Evolutionary conservation across 2,797 vertebrate species (phyloP).

Genomic region (Lemur catta): DNA sequence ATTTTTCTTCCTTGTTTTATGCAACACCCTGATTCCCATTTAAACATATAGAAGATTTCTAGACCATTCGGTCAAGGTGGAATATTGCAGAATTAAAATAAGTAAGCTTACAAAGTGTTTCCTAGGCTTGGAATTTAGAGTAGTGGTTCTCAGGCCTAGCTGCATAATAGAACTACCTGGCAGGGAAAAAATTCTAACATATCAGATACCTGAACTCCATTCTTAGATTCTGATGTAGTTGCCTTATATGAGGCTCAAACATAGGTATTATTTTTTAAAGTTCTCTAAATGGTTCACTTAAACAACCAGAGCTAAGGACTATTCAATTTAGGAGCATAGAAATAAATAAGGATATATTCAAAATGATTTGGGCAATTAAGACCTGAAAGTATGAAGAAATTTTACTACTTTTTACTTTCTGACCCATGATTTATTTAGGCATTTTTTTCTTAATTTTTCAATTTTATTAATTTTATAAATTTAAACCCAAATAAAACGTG

Average conservation of each 20-base stretch:
- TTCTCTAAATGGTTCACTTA: background rate
- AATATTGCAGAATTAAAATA: background rate
- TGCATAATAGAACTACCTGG: background rate
- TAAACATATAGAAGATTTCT: background rate
- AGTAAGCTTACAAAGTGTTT: background rate
- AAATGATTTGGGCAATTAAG: background rate
- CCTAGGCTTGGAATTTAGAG: background rate
- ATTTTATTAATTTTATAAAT: background rate
- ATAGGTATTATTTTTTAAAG: background rate
- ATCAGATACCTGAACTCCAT: background rate
- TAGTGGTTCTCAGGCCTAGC: background rate
- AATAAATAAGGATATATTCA: background rate
- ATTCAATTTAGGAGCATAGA: background rate
- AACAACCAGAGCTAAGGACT: background rate
- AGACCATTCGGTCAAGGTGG: background rate
- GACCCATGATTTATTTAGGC: background rate
- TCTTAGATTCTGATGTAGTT: background rate
- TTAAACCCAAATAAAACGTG: background rate
- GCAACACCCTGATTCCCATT: background rate
- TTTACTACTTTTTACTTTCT: background rate
- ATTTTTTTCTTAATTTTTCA: background rate
- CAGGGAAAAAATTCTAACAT: background rate
- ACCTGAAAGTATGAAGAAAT: background rate
- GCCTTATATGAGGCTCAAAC: background rate
- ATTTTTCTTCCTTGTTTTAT: background rate